Conservation (phyloP, 2,888 invertebrate species). For the Neoascia interrupta region DNA sequence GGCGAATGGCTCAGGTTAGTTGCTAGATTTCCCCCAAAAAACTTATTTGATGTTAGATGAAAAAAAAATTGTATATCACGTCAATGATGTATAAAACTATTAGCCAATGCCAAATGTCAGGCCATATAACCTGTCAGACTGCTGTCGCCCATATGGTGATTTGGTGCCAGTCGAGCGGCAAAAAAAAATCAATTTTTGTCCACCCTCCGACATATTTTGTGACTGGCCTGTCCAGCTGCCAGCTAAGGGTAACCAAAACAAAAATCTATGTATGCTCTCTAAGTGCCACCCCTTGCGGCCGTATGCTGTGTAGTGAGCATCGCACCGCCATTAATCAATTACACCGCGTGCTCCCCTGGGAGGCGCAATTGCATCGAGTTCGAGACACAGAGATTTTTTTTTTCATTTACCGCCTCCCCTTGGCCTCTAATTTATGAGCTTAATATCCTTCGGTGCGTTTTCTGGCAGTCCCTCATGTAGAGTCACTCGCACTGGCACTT, state of each 20-base stretch:
- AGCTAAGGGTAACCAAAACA: conserved; percentile 5
- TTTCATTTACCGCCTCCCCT: conserved; percentile 3
- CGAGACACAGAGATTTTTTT: conserved; percentile 40
- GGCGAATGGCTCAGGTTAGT: background rate
- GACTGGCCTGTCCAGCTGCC: conserved; percentile 17
- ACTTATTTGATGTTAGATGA: conserved; percentile 3
- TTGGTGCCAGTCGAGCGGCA: conserved; percentile 40
- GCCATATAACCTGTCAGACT: conserved; percentile 67
- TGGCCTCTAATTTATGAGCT: conserved; percentile 56
- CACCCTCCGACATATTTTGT: conserved; percentile 41
- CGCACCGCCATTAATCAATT: conserved; percentile 76
- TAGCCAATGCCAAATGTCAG: conserved; percentile 62
- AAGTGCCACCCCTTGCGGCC: conserved; percentile 54
- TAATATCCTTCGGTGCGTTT: conserved; percentile 65
- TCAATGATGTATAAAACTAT: conserved; percentile 68
- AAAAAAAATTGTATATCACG: conserved; percentile 34
- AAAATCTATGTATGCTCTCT: conserved; percentile 30
- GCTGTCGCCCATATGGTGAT: conserved; percentile 67
- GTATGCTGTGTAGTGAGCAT: conserved; percentile 62
- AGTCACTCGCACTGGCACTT: conserved; percentile 28
- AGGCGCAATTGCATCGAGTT: conserved; percentile 58
- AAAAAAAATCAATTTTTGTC: conserved; percentile 58
- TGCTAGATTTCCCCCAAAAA: conserved; percentile 3
- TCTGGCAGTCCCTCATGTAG: conserved; percentile 54
- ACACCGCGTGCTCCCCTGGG: conserved; percentile 72